Base-by-base conservation (phyloP, 2,888 invertebrate species). In the Folsomia manolachei region DNA sequence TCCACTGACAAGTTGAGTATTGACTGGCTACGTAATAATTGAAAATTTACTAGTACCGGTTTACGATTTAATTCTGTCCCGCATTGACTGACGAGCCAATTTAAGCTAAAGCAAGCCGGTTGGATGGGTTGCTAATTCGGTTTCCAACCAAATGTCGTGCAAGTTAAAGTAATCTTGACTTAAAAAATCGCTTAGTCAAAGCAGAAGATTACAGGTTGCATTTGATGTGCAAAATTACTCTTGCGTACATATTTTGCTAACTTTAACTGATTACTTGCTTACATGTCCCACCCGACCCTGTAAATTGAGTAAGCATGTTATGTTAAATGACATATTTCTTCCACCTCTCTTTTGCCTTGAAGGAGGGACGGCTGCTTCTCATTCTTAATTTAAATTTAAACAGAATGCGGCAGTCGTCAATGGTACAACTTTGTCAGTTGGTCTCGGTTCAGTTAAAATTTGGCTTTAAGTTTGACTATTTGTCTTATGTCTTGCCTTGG, bases 401-500 rank as follows among this genome's bases (percentile, higher is more conserved):
- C 56, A 56, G 56, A 56, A 56, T 56, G 56, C 56, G 56, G 56
- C 56, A 56, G 56, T 56, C n/a, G n/a, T n/a, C n/a, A n/a, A n/a
- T n/a, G n/a, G n/a, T n/a, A 14, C 18, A 56, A 56, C 21, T 18
- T 21, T 56, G 56, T 56, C 56, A 56, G 56, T 56, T 56, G 56
- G 56, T 56, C 56, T 56, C 56, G 56, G 56, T 56, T 56, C 56
- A 56, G 56, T 56, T 56, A 56, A 56, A 56, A 19, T 56, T 56
- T 56, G 56, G 56, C 56, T 56, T 56, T 56, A 19, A 19, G 11
- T 56, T 56, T 56, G 56, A 56, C 56, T 56, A 56, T 56, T 56
- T 56, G 56, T 56, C 56, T n/a, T n/a, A n/a, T n/a, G n/a, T n/a
- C n/a, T n/a, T n/a, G n/a, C n/a, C n/a, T 56, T 56, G 21, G 56